These are phyloP conservation scores for Auanema sp. DNA, from an alignment of 2,888 invertebrate species.

Conservation along the genomic window DNA sequence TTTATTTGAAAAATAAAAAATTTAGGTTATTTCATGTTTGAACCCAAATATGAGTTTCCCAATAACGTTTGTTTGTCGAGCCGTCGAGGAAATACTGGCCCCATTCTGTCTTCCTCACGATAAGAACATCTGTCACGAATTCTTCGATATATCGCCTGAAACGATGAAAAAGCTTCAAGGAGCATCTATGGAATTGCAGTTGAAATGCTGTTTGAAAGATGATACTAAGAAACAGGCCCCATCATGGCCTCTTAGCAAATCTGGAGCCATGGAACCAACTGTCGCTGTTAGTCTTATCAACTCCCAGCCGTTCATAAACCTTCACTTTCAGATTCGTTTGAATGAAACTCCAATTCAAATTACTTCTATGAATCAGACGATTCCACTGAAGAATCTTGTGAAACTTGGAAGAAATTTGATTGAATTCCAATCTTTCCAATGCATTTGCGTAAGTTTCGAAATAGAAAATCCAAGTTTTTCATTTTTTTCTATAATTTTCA, in stretches of 20 bases:
- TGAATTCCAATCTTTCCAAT: conserved; percentile 6
- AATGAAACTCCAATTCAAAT: too few species aligned
- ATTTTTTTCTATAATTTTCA: conserved; percentile 13
- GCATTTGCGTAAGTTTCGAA: conserved; percentile 12
- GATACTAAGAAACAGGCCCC: not conserved
- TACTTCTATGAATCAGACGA: too few species aligned
- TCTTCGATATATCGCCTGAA: conserved; percentile 12
- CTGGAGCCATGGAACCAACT: not conserved
- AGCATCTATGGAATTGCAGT: not conserved
- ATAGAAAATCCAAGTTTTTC: not conserved
- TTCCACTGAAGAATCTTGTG: too few species aligned
- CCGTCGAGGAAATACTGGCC: not conserved
- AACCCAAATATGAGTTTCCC: not conserved
- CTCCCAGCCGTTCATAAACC: not conserved
- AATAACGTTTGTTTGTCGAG: not conserved
- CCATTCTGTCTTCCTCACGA: conserved; percentile 14
- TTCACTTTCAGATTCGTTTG: not conserved
- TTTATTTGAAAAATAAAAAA: not conserved
- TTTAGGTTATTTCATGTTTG: not conserved
- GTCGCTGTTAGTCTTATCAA: not conserved
- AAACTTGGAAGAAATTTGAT: not conserved
- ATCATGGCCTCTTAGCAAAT: not conserved
- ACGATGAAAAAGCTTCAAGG: not conserved
- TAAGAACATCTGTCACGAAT: not conserved
- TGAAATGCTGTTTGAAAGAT: not conserved